Percentiles rank a stretch among this genome's conserved stretches.
Conservation (phyloP, 2,113 vertebrate genomes). For the Esox niger region DNA sequence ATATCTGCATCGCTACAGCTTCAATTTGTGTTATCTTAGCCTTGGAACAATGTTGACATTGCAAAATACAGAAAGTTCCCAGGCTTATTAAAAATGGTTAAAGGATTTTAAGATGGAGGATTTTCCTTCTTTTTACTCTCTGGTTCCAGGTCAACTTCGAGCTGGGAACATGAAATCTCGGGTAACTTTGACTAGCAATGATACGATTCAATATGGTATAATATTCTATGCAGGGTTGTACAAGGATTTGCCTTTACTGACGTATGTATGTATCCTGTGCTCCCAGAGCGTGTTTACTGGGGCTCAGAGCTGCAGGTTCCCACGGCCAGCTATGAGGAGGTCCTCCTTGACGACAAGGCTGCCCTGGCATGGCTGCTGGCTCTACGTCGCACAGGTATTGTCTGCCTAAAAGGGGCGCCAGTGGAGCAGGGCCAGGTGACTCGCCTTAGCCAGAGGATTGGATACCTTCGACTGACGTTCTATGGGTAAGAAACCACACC, state of each 20-base stretch:
- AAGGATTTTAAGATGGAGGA: no score
- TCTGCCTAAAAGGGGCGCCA: constrained; percentile 83
- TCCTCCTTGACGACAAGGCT: constrained; percentile 77
- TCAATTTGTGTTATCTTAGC: no score
- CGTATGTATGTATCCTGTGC: constrained; percentile 2
- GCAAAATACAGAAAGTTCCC: no score
- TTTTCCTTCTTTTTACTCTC: no score
- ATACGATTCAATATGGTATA: not conserved
- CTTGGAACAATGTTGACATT: no score
- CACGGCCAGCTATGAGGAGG: constrained; percentile 78
- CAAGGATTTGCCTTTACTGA: not conserved
- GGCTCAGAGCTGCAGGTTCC: constrained; percentile 81
- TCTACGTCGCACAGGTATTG: constrained; percentile 83
- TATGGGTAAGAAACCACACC: constrained; percentile 80
- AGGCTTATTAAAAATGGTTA: no score
- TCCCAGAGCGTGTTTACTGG: constrained; percentile 82
- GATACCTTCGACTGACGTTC: constrained; percentile 89
- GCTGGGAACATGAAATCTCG: no score
- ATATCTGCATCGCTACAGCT: no score
- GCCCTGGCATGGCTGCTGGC: constrained; percentile 82
- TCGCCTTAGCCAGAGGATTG: constrained; percentile 83
- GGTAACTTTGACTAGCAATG: no score
- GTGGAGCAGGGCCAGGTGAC: constrained; percentile 77
- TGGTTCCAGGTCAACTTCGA: no score
- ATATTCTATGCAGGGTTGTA: not conserved